These are phyloP conservation scores for Lathronympha strigana DNA, from an alignment of 2,888 invertebrate genomes.

Conservation along the genomic window DNA sequence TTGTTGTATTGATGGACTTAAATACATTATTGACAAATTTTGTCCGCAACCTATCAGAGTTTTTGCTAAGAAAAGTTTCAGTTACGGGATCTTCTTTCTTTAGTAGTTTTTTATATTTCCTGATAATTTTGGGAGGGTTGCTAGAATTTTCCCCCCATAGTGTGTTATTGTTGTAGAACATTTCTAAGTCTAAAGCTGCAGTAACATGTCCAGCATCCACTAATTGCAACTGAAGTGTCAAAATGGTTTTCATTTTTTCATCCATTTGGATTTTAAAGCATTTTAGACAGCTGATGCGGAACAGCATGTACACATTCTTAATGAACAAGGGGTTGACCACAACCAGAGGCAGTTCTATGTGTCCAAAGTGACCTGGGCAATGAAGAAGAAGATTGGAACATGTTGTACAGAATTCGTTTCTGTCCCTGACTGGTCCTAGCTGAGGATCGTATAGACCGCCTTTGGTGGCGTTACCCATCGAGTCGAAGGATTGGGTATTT, in stretches of 20 bases:
- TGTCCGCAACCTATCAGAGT: constrained; percentile 76
- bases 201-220: constrained; percentile 89
- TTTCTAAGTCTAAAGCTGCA: constrained; percentile 88
- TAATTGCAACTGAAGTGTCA: constrained; percentile 88
- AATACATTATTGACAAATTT: constrained; percentile 74
- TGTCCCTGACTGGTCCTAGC: constrained; percentile 88
- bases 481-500: constrained; percentile 91
- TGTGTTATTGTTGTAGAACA: constrained; percentile 59
- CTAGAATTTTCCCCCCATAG: constrained; percentile 67
- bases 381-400: constrained; percentile 87
- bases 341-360: constrained; percentile 94
- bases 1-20: constrained; percentile 71
- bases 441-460: constrained; percentile 96
- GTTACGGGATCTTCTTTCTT: constrained; percentile 62
- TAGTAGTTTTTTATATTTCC: constrained; percentile 67
- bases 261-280: constrained; percentile 88
- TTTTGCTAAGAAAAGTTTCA: constrained; percentile 74
- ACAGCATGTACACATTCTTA: constrained; percentile 87
- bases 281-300: constrained; percentile 88
- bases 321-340: constrained; percentile 96
- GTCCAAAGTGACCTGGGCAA: constrained; percentile 97
- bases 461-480: constrained; percentile 90
- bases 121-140: constrained; percentile 72
- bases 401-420: constrained; percentile 90
- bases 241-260: constrained; percentile 79